phyloP scores from a whole-genome alignment of 2,888 invertebrate genomes.

The Pterostichus madidus region DNA sequence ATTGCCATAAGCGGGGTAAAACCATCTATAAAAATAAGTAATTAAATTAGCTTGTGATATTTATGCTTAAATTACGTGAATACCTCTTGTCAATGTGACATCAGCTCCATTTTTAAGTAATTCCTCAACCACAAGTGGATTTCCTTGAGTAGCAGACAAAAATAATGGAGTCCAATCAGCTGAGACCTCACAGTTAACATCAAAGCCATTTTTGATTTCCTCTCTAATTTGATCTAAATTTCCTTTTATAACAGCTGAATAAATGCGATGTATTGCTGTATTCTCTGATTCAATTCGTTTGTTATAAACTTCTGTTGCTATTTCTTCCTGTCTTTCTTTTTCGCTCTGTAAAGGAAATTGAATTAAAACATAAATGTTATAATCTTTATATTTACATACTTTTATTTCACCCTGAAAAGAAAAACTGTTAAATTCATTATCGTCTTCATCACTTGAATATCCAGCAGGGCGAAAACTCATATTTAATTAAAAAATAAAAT shows the following conservation, averaged over 20 bases:
- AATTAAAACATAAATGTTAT: background rate
- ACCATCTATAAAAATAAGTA: slow-evolving; percentile 77
- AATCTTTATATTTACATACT: slow-evolving; percentile 34
- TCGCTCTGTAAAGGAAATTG: slow-evolving; percentile 62
- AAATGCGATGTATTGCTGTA: slow-evolving; percentile 70
- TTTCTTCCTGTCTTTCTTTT: slow-evolving; percentile 64
- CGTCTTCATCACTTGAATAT: slow-evolving; percentile 71
- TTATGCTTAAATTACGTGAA: background rate
- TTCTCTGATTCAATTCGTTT: slow-evolving; percentile 54
- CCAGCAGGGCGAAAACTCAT: slow-evolving; percentile 69
- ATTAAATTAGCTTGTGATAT: too few relatives aligned
- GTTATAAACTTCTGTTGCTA: slow-evolving; percentile 40
- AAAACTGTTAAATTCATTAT: slow-evolving; percentile 67
- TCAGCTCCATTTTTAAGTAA: slow-evolving; percentile 81
- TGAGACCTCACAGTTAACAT: slow-evolving; percentile 77
- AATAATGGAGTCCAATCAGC: slow-evolving; percentile 82
- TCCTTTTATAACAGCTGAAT: slow-evolving; percentile 77
- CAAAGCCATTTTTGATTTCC: slow-evolving; percentile 69
- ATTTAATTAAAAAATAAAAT: background rate
- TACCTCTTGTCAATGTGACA: slow-evolving; percentile 77
- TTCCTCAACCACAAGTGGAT: slow-evolving; percentile 78
- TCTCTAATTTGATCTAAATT: slow-evolving; percentile 74
- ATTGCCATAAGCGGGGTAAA: slow-evolving; percentile 82
- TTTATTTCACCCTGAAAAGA: slow-evolving; percentile 64
- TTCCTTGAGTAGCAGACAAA: slow-evolving; percentile 81